Evolutionary conservation across 2,113 vertebrate species (phyloP).

Genomic region (Gallinago media): DNA sequence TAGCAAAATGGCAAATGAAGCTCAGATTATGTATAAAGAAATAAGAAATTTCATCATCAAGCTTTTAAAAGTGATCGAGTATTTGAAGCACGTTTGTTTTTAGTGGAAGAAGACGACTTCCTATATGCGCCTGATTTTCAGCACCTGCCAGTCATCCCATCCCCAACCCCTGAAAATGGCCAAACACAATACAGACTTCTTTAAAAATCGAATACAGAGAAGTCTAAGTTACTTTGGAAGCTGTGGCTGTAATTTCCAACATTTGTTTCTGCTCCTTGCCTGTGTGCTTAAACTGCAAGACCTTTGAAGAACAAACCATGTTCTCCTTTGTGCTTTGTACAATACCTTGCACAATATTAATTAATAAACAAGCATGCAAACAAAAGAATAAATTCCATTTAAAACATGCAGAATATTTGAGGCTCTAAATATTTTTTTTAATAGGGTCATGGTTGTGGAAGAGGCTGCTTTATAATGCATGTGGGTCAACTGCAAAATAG

Average conservation of each 20-base stretch:
- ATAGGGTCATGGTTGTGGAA: not conserved
- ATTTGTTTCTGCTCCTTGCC: not conserved
- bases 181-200: not conserved
- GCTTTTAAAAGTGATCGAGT: not conserved
- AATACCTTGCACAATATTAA: not conserved
- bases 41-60: not conserved
- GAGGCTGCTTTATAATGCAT: not conserved
- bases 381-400: not conserved
- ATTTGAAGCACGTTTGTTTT: not conserved
- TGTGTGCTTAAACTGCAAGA: not conserved
- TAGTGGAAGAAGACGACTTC: not conserved
- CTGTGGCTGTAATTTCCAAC: not conserved
- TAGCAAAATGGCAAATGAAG: not conserved
- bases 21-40: not conserved
- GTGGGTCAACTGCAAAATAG: not conserved
- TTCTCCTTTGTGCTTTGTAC: not conserved
- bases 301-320: not conserved
- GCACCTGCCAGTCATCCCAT: not conserved
- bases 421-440: not conserved
- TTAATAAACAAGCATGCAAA: not conserved
- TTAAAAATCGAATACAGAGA: not conserved
- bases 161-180: not conserved
- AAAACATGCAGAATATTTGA: not conserved
- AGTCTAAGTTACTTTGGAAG: not conserved
- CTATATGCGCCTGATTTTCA: not conserved